Conservation (phyloP, 2,888 invertebrate species). For the Amblyteles armatorius region DNA sequence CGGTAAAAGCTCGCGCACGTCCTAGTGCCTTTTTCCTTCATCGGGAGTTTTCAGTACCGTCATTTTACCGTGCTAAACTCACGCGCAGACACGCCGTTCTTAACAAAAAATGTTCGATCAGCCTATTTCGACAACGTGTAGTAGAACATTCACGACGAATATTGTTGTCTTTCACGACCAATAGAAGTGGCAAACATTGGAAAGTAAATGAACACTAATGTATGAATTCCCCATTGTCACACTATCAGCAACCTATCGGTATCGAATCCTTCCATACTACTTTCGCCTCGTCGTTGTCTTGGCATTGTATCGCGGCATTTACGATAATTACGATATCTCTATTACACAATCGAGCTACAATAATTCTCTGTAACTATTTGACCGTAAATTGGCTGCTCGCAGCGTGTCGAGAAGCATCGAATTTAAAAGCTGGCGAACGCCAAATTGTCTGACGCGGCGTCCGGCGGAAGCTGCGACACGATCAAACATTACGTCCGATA, state of each 20-base stretch:
- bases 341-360: neutral
- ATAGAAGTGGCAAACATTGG: neutral
- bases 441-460: neutral
- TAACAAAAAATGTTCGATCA: too few relatives aligned
- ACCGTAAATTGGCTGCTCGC: neutral
- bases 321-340: neutral
- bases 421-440: neutral
- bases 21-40: too few relatives aligned
- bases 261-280: neutral
- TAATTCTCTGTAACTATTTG: neutral
- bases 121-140: neutral
- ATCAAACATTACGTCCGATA: conserved; percentile 6
- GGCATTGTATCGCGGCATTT: neutral
- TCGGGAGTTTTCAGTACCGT: too few relatives aligned
- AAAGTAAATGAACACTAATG: neutral
- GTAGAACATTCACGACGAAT: neutral
- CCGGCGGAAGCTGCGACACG: conserved; percentile 14
- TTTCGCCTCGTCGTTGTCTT: neutral
- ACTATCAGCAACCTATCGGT: neutral
- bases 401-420: neutral
- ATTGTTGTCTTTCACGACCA: neutral
- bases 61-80: too few relatives aligned
- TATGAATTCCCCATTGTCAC: neutral
- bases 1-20: too few relatives aligned
- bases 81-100: too few relatives aligned